Conservation (phyloP, 2,113 vertebrate species). For the Martes martes region DNA sequence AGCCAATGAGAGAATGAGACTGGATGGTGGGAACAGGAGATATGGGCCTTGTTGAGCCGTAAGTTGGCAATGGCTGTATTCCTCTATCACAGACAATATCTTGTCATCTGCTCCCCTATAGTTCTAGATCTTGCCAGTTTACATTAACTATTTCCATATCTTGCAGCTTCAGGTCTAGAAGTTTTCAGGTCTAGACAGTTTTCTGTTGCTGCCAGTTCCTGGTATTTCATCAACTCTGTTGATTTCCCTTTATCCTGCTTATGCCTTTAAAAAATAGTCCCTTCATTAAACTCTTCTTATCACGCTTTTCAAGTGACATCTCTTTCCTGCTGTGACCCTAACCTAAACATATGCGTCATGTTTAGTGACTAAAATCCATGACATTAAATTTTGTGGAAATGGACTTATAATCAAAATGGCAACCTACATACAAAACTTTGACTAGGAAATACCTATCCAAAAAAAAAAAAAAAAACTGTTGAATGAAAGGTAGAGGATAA, state of each 20-base stretch:
- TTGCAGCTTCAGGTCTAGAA: neutral
- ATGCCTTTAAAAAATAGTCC: neutral
- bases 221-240: neutral
- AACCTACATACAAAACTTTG: neutral
- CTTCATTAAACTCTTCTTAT: neutral
- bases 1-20: neutral
- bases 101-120: neutral
- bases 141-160: neutral
- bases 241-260: neutral
- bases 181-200: neutral
- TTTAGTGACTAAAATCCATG: neutral
- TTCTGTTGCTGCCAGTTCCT: neutral
- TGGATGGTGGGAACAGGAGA: neutral
- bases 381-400: neutral
- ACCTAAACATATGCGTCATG: neutral
- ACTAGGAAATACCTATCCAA: neutral
- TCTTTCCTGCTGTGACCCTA: neutral
- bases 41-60: neutral
- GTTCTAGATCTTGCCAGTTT: neutral
- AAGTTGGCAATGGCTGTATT: neutral
- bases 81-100: neutral
- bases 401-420: neutral
- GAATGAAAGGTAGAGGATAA: neutral
- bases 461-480: neutral
- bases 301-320: neutral